Percentiles rank a stretch among this genome's conserved stretches.
These are phyloP conservation scores for Alitta virens DNA, from an alignment of 2,888 invertebrate species.

Conservation along the genomic window DNA sequence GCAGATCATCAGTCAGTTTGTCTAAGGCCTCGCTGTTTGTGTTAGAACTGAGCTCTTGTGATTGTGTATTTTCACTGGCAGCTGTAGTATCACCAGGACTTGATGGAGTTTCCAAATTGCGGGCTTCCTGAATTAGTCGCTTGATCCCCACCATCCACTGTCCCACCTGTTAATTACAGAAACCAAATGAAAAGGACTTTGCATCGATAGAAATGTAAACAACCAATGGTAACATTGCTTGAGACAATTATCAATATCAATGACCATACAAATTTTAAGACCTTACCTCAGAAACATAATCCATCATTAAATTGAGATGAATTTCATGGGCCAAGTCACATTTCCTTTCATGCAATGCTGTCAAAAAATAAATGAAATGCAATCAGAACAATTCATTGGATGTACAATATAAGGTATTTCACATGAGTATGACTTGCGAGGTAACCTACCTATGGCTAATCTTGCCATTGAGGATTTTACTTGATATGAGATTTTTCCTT, in stretches of 20 bases:
- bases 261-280: too few relatives aligned
- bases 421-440: too few relatives aligned
- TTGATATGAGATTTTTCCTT: conserved; percentile 36
- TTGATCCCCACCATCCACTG: conserved; percentile 51
- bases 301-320: conserved; percentile 45
- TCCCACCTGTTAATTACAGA: conserved; percentile 34
- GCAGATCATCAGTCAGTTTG: too few relatives aligned
- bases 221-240: too few relatives aligned
- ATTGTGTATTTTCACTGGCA: too few relatives aligned
- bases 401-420: too few relatives aligned
- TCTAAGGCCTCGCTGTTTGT: too few relatives aligned
- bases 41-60: too few relatives aligned
- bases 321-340: conserved; percentile 40
- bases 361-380: neutral
- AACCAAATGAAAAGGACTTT: neutral
- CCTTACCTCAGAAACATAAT: conserved; percentile 44
- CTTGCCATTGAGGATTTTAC: conserved; percentile 39
- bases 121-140: conserved; percentile 40
- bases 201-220: too few relatives aligned
- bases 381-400: too few relatives aligned
- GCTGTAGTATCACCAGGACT: neutral
- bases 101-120: conserved; percentile 12
- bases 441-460: conserved; percentile 36
- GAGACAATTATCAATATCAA: neutral
- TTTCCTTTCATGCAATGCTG: conserved; percentile 36